These are phyloP conservation scores for Dallia pectoralis DNA, from an alignment of 2,797 vertebrate species.

Conservation along the genomic window DNA sequence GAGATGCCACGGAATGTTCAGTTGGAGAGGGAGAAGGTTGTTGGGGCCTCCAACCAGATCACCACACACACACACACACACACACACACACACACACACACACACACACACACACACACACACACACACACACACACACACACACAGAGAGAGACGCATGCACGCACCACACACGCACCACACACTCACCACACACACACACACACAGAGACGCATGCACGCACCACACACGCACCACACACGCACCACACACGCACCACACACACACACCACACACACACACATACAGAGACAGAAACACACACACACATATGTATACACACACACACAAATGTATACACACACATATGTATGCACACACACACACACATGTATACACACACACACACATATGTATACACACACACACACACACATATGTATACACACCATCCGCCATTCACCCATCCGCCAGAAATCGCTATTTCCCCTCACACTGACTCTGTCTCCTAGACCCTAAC, in stretches of 20 bases:
- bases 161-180: conserved; percentile 10
- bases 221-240: no score
- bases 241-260: no score
- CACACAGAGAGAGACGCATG: conserved; percentile 24
- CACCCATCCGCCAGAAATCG: no score
- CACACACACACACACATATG: conserved; percentile 24
- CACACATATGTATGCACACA: no score
- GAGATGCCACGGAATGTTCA: conserved; percentile 5
- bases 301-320: no score
- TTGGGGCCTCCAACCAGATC: conserved; percentile 62
- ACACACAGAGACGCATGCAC: no score
- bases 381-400: conserved; percentile 14
- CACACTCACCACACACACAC: conserved; percentile 43
- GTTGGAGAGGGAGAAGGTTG: conserved; percentile 49
- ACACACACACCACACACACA: no score
- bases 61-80: conserved; percentile 60
- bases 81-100: conserved; percentile 46
- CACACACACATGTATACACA: conserved; percentile 43
- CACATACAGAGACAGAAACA: no score
- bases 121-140: conserved; percentile 20
- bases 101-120: conserved; percentile 19
- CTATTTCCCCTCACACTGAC: no score
- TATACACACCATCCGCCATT: no score
- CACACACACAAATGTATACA: no score
- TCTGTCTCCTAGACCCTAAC: no score